These are phyloP conservation scores for Diceros bicornis DNA, from an alignment of 2,797 vertebrate genomes.

Conservation along the genomic window DNA sequence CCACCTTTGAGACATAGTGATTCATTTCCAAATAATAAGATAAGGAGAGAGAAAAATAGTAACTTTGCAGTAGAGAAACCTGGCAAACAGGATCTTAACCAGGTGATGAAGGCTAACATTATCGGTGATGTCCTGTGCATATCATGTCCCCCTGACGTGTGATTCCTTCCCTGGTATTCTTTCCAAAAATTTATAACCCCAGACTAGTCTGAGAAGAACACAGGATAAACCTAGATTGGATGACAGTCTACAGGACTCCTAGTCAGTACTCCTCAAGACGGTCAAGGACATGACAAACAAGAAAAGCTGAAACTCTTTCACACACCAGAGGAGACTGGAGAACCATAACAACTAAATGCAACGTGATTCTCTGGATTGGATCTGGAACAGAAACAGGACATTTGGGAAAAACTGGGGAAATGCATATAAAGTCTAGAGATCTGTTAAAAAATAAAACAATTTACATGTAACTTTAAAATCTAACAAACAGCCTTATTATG, in stretches of 20 bases:
- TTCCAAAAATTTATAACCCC: not conserved
- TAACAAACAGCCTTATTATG: not conserved
- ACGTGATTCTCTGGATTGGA: not conserved
- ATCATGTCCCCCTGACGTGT: not conserved
- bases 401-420: not conserved
- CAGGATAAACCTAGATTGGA: not conserved
- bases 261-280: not conserved
- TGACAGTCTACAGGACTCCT: not conserved
- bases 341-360: not conserved
- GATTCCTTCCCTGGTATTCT: not conserved
- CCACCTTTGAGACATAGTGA: not conserved
- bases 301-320: not conserved
- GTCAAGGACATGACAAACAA: not conserved
- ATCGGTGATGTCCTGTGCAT: not conserved
- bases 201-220: not conserved
- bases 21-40: not conserved
- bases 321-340: not conserved
- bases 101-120: not conserved
- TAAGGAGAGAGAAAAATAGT: not conserved
- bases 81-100: not conserved
- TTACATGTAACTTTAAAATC: not conserved
- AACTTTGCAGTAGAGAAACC: not conserved
- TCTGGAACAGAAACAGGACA: not conserved
- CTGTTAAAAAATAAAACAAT: slow-evolving; percentile 1
- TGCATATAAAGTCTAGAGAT: not conserved